Conservation (phyloP, 2,888 invertebrate genomes). For the Urechis unicinctus region DNA sequence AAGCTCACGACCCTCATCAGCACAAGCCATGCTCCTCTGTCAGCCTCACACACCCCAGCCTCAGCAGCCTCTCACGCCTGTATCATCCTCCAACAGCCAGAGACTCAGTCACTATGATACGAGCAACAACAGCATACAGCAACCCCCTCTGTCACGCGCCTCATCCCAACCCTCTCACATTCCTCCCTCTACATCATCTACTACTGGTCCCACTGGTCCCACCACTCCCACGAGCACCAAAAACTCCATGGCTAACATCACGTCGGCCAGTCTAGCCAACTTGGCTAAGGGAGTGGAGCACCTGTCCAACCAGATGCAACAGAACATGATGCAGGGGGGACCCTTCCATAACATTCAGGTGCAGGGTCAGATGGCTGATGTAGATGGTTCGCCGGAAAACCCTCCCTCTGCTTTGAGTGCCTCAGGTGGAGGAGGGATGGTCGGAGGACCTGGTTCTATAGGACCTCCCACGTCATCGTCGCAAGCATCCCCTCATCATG, state of each 20-base stretch:
- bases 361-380: slow-evolving; percentile 35
- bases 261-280: slow-evolving; percentile 47
- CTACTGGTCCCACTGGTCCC: neutral
- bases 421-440: neutral
- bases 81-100: slow-evolving; percentile 26
- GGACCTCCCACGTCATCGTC: neutral
- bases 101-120: slow-evolving; percentile 41
- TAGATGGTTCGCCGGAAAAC: slow-evolving; percentile 18
- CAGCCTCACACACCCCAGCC: slow-evolving; percentile 15
- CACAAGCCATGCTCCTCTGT: neutral
- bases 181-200: neutral
- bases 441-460: slow-evolving; percentile 1
- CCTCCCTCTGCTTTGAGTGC: slow-evolving; percentile 15
- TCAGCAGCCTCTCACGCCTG: slow-evolving; percentile 2
- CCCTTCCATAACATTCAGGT: slow-evolving; percentile 50
- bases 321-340: slow-evolving; percentile 50
- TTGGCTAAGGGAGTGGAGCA: slow-evolving; percentile 49
- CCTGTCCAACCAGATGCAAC: slow-evolving; percentile 48
- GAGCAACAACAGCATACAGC: slow-evolving; percentile 15
- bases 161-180: neutral
- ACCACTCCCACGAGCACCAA: neutral
- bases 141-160: neutral
- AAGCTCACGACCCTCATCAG: slow-evolving; percentile 22
- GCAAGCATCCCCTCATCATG: neutral
- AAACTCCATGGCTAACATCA: slow-evolving; percentile 42